Evolutionary conservation across 2,797 vertebrate species (phyloP).

Genomic region (Catharus ustulatus): DNA sequence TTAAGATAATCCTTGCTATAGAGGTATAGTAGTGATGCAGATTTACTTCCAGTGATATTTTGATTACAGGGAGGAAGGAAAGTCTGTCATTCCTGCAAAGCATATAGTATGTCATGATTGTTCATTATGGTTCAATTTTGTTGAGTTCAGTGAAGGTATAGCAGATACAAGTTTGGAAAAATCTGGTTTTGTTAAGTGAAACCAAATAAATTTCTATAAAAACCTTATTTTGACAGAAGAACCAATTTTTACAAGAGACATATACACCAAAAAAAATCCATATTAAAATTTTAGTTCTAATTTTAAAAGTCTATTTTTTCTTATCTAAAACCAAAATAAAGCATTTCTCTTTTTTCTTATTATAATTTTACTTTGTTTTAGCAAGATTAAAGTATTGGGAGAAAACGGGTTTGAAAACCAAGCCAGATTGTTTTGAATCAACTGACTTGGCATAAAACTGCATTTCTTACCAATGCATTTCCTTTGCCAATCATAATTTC

Average conservation of each 20-base stretch:
- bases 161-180: neutral
- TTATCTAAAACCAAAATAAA: neutral
- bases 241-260: neutral
- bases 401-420: neutral
- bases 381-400: neutral
- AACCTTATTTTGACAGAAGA: neutral
- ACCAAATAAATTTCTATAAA: neutral
- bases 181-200: neutral
- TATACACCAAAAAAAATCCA: neutral
- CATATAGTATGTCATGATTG: neutral
- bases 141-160: neutral
- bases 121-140: neutral
- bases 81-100: neutral
- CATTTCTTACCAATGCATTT: constrained; percentile 4
- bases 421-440: constrained; percentile 60
- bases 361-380: constrained; percentile 28
- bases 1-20: neutral
- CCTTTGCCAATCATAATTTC: constrained; percentile 38
- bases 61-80: neutral
- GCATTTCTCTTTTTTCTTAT: neutral
- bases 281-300: neutral
- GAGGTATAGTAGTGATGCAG: neutral
- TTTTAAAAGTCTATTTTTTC: neutral
- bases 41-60: neutral
- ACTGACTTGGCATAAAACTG: constrained; percentile 33